phyloP scores from a whole-genome alignment of 2,113 vertebrate genomes.

The Passer montanus region DNA sequence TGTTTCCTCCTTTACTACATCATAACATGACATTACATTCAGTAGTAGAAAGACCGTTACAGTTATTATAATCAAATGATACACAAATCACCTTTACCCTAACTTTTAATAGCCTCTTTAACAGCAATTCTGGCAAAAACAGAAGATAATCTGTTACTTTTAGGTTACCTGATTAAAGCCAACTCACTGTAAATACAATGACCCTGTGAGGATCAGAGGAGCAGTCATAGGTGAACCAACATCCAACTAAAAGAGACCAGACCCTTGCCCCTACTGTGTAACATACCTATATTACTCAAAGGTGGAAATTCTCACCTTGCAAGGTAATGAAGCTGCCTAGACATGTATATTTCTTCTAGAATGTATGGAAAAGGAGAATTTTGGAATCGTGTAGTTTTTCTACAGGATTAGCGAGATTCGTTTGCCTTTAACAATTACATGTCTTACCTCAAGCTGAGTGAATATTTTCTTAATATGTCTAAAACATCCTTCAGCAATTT shows the following conservation, averaged over 20 bases:
- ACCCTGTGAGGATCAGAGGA: not conserved
- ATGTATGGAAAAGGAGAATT: not conserved
- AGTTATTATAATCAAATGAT: not conserved
- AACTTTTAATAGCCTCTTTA: not conserved
- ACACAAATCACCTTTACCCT: not conserved
- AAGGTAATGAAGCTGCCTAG: not conserved
- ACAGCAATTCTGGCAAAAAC: not conserved
- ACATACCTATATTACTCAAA: not conserved
- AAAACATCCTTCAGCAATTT: constrained; percentile 98
- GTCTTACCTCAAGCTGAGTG: constrained; percentile 93
- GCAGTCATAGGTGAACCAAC: not conserved
- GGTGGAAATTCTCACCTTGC: not conserved
- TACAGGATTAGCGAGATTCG: not conserved
- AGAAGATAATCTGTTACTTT: not conserved
- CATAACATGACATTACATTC: not conserved
- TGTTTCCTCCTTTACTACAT: not conserved
- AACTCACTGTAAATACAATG: not conserved
- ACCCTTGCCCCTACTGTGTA: not conserved
- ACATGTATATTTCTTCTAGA: not conserved
- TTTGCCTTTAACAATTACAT: not conserved
- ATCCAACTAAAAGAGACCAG: not conserved
- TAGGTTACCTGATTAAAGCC: not conserved
- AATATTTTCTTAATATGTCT: constrained; percentile 98
- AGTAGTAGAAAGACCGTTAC: not conserved
- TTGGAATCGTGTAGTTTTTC: not conserved